Conservation (phyloP, 2,113 vertebrate genomes). For the Gobio gobio region DNA sequence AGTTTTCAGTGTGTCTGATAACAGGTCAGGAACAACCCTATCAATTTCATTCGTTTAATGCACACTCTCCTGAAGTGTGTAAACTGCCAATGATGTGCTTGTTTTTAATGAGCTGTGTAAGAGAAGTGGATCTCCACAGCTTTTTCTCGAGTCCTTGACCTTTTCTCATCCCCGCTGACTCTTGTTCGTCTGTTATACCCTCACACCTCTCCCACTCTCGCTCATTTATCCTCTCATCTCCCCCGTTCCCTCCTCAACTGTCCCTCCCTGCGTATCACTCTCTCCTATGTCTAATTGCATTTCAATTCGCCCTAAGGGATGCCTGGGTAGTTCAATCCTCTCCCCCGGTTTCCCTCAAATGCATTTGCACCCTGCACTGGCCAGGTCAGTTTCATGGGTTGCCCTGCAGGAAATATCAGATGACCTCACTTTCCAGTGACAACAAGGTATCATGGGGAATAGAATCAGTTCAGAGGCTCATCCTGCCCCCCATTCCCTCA, state of each 20-base stretch:
- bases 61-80: slow-evolving; percentile 15
- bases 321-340: slow-evolving; percentile 62
- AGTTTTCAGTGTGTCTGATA: not conserved
- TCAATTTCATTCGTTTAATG: not conserved
- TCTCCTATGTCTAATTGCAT: slow-evolving; percentile 73
- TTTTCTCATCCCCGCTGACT: slow-evolving; percentile 46
- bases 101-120: slow-evolving; percentile 56
- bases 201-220: slow-evolving; percentile 29
- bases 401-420: slow-evolving; percentile 81
- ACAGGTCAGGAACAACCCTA: slow-evolving; percentile 18
- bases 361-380: slow-evolving; percentile 71
- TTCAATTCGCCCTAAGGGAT: slow-evolving; percentile 68
- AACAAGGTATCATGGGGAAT: slow-evolving; percentile 69
- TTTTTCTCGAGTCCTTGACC: slow-evolving; percentile 58
- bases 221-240: slow-evolving; percentile 52
- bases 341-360: slow-evolving; percentile 58
- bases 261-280: slow-evolving; percentile 60
- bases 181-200: slow-evolving; percentile 32
- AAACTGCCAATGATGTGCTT: slow-evolving; percentile 11
- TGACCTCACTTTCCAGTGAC: slow-evolving; percentile 73
- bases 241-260: slow-evolving; percentile 33
- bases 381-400: slow-evolving; percentile 75
- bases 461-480: slow-evolving; percentile 62
- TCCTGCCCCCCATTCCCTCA: slow-evolving; percentile 44
- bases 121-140: slow-evolving; percentile 14